Evolutionary conservation across 2,888 invertebrate genomes (phyloP), one percentile per base, ranked within the genome.

Genomic region (Phlogophora meticulosa): DNA sequence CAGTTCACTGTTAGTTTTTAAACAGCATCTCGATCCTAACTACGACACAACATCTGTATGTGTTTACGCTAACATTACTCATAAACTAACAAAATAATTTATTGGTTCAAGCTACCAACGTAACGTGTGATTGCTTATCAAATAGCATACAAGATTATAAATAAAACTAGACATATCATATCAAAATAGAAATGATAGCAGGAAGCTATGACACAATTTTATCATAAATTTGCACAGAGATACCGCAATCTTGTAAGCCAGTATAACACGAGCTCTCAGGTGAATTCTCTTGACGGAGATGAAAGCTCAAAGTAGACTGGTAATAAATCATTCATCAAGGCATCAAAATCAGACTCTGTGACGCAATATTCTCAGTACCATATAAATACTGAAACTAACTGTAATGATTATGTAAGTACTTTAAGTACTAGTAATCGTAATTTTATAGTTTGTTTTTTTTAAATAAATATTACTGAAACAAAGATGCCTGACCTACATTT

Each of bases 191-290:
- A 49, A 49, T 38, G 1, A 73, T 68, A 38, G 49, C 40, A 71
- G 64, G 65, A 76, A 70, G 40, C 53, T 38, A 20, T n/a, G 15
- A 22, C n/a, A 51, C 36, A 59, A 67, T 78, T 73, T 74, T 76
- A 78, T 81, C 79, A 71, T 32, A 74, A 79, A 76, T 76, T 72
- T 71, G 73, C 73, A 65, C 71, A 71, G 17, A 65, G 69, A 78
- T 82, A 62, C 45, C 34, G 32, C 17, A 13, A 59, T 64, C n/a
- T 0, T 32, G 11, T n/a, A n/a, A n/a, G 5, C 66, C 51, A 66
- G 20, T 49, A n/a, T 22, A 66, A 52, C 3, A 56, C 66, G 40
- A 59, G 40, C 73, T 59, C n/a, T n/a, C 7, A 59, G 22, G 28
- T 62, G 22, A 17, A 36, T 42, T 61, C 43, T 42, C 34, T 46